These are phyloP conservation scores for Ceyx erithaca DNA, from an alignment of 2,797 vertebrate genomes.

Conservation along the genomic window DNA sequence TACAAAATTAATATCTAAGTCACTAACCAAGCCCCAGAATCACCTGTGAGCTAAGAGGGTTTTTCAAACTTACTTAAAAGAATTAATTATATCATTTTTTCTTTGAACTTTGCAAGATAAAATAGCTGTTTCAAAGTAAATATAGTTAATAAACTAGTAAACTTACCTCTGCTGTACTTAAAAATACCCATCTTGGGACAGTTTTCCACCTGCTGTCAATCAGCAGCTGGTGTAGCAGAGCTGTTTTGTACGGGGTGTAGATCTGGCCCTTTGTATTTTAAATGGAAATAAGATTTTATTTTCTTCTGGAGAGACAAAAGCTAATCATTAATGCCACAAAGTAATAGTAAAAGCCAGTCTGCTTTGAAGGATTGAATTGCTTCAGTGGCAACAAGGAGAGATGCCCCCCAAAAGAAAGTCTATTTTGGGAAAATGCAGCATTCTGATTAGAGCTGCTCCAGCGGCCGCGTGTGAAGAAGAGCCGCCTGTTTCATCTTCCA, in stretches of 20 bases:
- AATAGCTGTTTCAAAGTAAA: background rate
- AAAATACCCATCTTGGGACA: background rate
- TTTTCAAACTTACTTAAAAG: background rate
- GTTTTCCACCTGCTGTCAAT: background rate
- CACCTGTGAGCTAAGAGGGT: background rate
- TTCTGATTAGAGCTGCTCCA: constrained; percentile 25
- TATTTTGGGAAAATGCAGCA: background rate
- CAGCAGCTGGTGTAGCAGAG: background rate
- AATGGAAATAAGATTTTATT: background rate
- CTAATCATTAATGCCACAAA: background rate
- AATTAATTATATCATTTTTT: background rate
- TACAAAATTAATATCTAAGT: background rate
- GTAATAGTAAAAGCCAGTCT: background rate
- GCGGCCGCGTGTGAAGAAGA: background rate
- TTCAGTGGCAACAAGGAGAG: background rate
- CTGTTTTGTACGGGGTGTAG: background rate
- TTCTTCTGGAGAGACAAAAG: background rate
- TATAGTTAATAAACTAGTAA: background rate
- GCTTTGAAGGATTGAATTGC: background rate
- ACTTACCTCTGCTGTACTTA: background rate
- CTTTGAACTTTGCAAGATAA: background rate
- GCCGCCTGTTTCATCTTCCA: constrained; percentile 23
- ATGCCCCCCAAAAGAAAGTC: background rate
- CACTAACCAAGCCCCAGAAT: background rate
- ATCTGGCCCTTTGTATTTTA: background rate